Evolutionary conservation across 2,113 vertebrate species (phyloP).

Genomic region (Opisthocomus hoazin): DNA sequence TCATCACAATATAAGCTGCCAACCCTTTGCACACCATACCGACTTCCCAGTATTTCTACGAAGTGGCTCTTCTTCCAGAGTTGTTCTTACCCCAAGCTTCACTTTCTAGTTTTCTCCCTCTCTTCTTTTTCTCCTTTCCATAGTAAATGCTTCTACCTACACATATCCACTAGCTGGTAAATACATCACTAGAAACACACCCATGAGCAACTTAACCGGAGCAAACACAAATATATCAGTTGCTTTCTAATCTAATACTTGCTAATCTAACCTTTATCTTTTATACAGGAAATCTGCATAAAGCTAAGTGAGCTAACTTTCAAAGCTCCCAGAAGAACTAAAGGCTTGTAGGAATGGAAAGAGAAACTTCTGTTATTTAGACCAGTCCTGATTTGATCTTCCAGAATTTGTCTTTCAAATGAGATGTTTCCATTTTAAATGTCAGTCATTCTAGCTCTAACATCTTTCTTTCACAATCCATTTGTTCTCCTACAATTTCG

Average conservation of each 20-base stretch:
- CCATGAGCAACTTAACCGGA: not conserved
- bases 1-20: not conserved
- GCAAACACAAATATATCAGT: not conserved
- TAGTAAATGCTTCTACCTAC: not conserved
- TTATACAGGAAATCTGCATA: not conserved
- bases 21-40: not conserved
- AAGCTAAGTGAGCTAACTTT: not conserved
- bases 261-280: not conserved
- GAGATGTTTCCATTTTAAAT: not conserved
- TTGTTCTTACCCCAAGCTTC: not conserved
- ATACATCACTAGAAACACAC: not conserved
- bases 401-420: not conserved
- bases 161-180: not conserved
- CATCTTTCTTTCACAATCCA: not conserved
- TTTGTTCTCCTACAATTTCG: not conserved
- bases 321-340: not conserved
- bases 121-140: not conserved
- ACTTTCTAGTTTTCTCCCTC: not conserved
- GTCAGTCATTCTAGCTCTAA: not conserved
- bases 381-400: not conserved
- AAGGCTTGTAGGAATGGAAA: not conserved
- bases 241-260: not conserved
- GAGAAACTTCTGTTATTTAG: not conserved
- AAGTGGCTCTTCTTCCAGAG: not conserved
- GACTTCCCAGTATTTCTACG: not conserved